These are phyloP conservation scores for Elymnias hypermnestra DNA, from an alignment of 1,140 invertebrate genomes.

Conservation along the genomic window DNA sequence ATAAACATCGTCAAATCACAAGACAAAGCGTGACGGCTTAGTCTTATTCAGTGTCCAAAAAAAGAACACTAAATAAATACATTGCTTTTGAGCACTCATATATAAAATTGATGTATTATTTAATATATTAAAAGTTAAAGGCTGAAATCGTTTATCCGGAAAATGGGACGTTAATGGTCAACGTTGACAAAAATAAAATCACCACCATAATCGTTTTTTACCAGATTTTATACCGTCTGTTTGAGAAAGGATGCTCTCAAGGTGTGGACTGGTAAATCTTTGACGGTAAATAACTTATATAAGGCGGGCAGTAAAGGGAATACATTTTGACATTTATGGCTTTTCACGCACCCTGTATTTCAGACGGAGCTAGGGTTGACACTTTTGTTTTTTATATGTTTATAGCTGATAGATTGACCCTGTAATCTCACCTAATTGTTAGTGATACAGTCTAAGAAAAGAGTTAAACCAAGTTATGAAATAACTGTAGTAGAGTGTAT, in stretches of 20 bases:
- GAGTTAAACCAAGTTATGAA: too few species aligned
- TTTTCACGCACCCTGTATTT: slow-evolving; percentile 55
- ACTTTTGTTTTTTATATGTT: too few species aligned
- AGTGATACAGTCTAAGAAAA: too few species aligned
- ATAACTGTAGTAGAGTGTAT: too few species aligned
- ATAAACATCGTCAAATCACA: too few species aligned
- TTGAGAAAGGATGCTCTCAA: slow-evolving; percentile 15
- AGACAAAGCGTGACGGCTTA: too few species aligned
- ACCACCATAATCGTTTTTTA: slow-evolving; percentile 15
- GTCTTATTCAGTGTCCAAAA: too few species aligned
- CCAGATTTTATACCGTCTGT: slow-evolving; percentile 12
- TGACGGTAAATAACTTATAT: slow-evolving; percentile 29
- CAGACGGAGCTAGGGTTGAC: slow-evolving; percentile 11
- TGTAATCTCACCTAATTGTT: too few species aligned
- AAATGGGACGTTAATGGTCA: slow-evolving; percentile 21
- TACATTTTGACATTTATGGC: slow-evolving; percentile 53
- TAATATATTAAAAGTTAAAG: not conserved
- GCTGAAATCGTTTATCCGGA: not conserved
- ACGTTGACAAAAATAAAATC: slow-evolving; percentile 26
- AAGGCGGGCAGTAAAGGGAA: slow-evolving; percentile 34
- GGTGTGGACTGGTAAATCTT: slow-evolving; percentile 20
- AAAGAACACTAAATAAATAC: not conserved
- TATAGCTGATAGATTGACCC: too few species aligned
- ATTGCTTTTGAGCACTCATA: not conserved
- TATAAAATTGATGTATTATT: not conserved